A percentile compares a stretch with the other conserved stretches of the same genome.
These are phyloP conservation scores for Alloscopus bannaensis DNA, from an alignment of 2,888 invertebrate genomes.

Conservation along the genomic window DNA sequence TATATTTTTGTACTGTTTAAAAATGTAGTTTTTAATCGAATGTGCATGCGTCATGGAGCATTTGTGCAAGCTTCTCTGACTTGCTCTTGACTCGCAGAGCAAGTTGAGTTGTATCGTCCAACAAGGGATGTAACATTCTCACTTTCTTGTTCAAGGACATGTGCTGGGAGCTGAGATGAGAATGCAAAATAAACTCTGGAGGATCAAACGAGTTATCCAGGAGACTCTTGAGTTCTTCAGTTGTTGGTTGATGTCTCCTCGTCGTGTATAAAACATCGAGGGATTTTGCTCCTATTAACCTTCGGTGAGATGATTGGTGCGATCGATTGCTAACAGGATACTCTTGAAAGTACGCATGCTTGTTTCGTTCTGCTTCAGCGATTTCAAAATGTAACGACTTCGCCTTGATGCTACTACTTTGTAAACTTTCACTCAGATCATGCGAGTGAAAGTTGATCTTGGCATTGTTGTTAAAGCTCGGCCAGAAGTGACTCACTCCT, in stretches of 20 bases:
- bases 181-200: conserved; percentile 48
- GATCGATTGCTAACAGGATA: not conserved
- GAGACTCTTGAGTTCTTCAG: conserved; percentile 43
- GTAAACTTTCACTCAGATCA: conserved; percentile 23
- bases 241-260: conserved; percentile 2
- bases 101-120: conserved; percentile 66
- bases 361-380: conserved; percentile 47
- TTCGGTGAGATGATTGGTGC: not conserved
- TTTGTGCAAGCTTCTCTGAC: conserved; percentile 66
- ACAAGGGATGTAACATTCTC: conserved; percentile 60
- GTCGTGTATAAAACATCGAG: conserved; percentile 34
- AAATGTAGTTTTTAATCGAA: too few species aligned
- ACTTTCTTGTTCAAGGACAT: conserved; percentile 41
- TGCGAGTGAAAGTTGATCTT: conserved; percentile 12
- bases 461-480: not conserved
- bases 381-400: conserved; percentile 55
- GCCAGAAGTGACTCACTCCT: conserved; percentile 26
- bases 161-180: conserved; percentile 44
- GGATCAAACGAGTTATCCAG: conserved; percentile 58
- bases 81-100: conserved; percentile 68
- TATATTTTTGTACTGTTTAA: too few species aligned
- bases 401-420: conserved; percentile 38
- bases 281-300: conserved; percentile 30
- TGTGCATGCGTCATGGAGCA: conserved; percentile 61
- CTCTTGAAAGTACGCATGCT: conserved; percentile 32